Evolutionary conservation across 2,888 invertebrate species (phyloP).

Genomic region (Galerucella pusilla): DNA sequence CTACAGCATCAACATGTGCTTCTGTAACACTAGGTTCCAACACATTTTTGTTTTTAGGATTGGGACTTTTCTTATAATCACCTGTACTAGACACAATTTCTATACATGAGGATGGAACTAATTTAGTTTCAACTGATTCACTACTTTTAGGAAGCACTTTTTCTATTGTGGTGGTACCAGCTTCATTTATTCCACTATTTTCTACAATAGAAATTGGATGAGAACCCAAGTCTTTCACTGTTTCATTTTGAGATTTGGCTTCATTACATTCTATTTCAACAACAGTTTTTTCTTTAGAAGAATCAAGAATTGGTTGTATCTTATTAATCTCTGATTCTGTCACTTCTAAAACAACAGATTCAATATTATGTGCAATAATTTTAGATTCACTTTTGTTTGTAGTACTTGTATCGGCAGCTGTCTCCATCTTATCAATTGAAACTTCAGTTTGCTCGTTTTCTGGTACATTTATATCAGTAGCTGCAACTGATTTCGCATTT

Average conservation of each 20-base stretch:
- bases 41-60: too few relatives aligned
- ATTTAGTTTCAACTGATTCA: too few relatives aligned
- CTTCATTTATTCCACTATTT: neutral
- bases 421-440: neutral
- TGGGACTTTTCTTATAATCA: too few relatives aligned
- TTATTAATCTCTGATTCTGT: conserved; percentile 14
- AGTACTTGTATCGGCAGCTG: neutral
- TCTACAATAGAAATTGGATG: neutral
- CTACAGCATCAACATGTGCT: too few relatives aligned
- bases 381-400: neutral
- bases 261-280: neutral
- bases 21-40: too few relatives aligned
- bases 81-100: too few relatives aligned
- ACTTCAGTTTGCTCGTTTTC: neutral
- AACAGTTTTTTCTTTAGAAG: conserved; percentile 10
- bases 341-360: conserved; percentile 17
- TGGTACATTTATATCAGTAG: neutral
- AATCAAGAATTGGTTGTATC: conserved; percentile 14
- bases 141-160: too few relatives aligned
- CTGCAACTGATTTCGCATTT: neutral
- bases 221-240: neutral
- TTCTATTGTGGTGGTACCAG: too few relatives aligned
- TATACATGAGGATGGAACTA: too few relatives aligned
- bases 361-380: neutral
- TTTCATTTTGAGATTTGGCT: neutral